Percentiles rank a stretch among this genome's conserved stretches.
Evolutionary conservation across 2,113 vertebrate species (phyloP).

Genomic region (Phainopepla nitens): DNA sequence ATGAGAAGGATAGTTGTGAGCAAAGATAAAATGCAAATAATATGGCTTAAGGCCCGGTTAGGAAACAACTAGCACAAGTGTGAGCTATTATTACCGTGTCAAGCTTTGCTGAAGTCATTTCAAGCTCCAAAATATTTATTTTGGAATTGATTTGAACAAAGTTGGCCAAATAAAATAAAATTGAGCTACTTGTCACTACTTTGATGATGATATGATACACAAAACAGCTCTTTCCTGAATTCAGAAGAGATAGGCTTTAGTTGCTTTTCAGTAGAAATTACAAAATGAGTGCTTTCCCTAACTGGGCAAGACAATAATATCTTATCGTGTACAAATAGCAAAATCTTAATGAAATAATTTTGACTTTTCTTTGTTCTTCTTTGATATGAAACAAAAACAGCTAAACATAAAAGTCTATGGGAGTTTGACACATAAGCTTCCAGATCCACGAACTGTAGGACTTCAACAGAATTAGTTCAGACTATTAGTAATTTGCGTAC

Average conservation of each 20-base stretch:
- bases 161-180: neutral
- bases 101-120: neutral
- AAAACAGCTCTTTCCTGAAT: neutral
- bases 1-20: constrained; percentile 53
- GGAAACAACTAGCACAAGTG: neutral
- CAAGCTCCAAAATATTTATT: constrained; percentile 14
- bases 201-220: neutral
- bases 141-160: neutral
- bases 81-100: neutral
- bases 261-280: neutral
- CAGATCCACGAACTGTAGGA: neutral
- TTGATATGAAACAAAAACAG: neutral
- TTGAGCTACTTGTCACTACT: neutral
- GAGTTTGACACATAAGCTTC: neutral
- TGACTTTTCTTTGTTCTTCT: neutral
- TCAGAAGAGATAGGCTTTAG: neutral
- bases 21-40: constrained; percentile 64
- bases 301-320: neutral
- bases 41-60: constrained; percentile 1
- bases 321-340: neutral
- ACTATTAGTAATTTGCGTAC: neutral
- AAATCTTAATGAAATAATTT: neutral
- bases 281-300: neutral
- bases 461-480: neutral
- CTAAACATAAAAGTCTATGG: neutral